A percentile compares a stretch with the other conserved stretches of the same genome.
Evolutionary conservation across 2,888 invertebrate genomes (phyloP).

Genomic region (Agrotis ipsilon): DNA sequence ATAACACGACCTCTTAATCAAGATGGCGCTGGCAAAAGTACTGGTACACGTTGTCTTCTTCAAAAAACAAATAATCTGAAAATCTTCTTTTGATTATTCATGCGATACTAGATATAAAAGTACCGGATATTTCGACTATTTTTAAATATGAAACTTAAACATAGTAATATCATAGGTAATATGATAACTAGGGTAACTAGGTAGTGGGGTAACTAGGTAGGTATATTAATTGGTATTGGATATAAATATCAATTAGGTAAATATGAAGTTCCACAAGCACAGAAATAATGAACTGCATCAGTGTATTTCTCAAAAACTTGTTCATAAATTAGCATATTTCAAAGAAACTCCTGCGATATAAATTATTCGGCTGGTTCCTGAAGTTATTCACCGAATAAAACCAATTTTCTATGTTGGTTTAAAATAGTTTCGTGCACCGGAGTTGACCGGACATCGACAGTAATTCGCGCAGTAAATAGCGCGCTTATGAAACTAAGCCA

Average conservation of each 20-base stretch:
- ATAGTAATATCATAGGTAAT: too few species aligned
- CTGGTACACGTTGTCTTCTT: too few species aligned
- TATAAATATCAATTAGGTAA: too few species aligned
- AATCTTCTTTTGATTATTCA: too few species aligned
- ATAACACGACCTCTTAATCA: background rate
- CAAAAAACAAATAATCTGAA: too few species aligned
- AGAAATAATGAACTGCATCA: too few species aligned
- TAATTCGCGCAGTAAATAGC: constrained; percentile 38
- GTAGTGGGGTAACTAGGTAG: too few species aligned
- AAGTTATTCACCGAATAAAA: background rate
- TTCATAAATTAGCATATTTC: background rate
- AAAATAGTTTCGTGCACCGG: constrained; percentile 19
- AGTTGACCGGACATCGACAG: constrained; percentile 27
- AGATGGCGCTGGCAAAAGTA: background rate
- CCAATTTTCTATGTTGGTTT: constrained; percentile 1
- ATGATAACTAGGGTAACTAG: too few species aligned
- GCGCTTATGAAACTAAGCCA: background rate
- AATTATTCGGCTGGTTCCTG: constrained; percentile 1
- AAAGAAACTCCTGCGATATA: background rate
- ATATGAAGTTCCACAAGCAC: background rate
- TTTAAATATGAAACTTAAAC: too few species aligned
- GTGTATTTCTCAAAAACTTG: background rate
- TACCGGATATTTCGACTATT: too few species aligned
- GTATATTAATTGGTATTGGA: too few species aligned
- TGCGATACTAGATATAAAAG: too few species aligned